Evolutionary conservation across 2,113 vertebrate genomes (phyloP).

Genomic region (Corythoichthys haematopterus): DNA sequence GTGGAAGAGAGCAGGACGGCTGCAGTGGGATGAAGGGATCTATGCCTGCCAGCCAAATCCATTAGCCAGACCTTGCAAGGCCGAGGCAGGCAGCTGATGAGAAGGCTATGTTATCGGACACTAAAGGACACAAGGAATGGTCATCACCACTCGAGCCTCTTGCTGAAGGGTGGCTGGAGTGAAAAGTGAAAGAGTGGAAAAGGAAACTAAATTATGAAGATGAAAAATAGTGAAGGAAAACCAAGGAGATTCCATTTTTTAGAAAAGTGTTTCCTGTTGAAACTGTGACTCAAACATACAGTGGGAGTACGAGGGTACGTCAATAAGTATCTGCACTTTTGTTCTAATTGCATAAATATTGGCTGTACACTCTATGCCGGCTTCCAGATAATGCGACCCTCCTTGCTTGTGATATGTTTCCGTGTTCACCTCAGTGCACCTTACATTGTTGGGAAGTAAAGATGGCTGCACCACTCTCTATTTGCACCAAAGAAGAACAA

Average conservation of each 20-base stretch:
- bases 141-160: constrained; percentile 56
- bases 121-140: constrained; percentile 69
- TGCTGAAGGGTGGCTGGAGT: constrained; percentile 48
- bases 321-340: too few species aligned
- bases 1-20: constrained; percentile 64
- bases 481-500: too few species aligned
- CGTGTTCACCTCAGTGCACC: too few species aligned
- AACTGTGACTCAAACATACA: constrained; percentile 36
- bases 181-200: constrained; percentile 26
- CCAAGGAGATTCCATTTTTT: constrained; percentile 54
- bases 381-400: too few species aligned
- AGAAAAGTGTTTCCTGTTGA: constrained; percentile 61
- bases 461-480: too few species aligned
- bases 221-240: constrained; percentile 49
- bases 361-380: too few species aligned
- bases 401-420: too few species aligned
- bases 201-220: constrained; percentile 51
- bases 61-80: constrained; percentile 69
- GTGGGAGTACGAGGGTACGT: too few species aligned
- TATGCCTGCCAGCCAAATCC: constrained; percentile 79
- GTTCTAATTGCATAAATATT: too few species aligned
- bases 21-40: constrained; percentile 66
- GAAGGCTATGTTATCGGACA: constrained; percentile 71
- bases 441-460: too few species aligned
- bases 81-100: constrained; percentile 60